phyloP scores from a whole-genome alignment of 2,888 invertebrate species.

The Acrocyrtus sp. region DNA sequence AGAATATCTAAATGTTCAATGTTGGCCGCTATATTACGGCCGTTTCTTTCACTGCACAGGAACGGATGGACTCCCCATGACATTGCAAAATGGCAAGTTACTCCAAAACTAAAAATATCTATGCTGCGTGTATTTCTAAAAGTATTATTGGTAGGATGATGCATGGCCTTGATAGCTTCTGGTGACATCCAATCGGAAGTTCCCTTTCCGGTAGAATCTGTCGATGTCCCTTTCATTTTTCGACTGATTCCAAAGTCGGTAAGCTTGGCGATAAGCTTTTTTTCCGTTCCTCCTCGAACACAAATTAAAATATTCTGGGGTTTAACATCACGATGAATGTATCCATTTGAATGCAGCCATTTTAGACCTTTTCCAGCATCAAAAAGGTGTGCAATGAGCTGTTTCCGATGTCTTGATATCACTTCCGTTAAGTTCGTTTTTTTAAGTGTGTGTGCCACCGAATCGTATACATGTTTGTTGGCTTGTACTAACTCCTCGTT shows the following conservation, averaged over 20 bases:
- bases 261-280: constrained; percentile 4
- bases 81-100: constrained; percentile 1
- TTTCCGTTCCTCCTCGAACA: background rate
- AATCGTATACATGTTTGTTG: too few species aligned
- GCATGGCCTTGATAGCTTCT: background rate
- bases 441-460: too few species aligned
- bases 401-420: too few species aligned
- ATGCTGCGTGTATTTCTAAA: background rate
- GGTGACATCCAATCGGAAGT: constrained; percentile 10
- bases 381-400: background rate
- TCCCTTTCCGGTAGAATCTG: background rate
- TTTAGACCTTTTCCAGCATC: background rate
- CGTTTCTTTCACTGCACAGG: background rate
- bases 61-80: constrained; percentile 1
- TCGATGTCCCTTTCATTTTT: background rate
- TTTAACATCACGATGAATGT: constrained; percentile 16
- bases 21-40: background rate
- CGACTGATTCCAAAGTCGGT: constrained; percentile 9
- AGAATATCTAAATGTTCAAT: background rate
- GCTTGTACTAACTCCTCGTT: too few species aligned
- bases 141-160: too few species aligned
- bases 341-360: constrained; percentile 8
- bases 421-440: too few species aligned
- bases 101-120: constrained; percentile 12
- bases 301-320: constrained; percentile 11